Base-by-base conservation (phyloP, 2,797 vertebrate species). In the Acipenser transmontanus region DNA sequence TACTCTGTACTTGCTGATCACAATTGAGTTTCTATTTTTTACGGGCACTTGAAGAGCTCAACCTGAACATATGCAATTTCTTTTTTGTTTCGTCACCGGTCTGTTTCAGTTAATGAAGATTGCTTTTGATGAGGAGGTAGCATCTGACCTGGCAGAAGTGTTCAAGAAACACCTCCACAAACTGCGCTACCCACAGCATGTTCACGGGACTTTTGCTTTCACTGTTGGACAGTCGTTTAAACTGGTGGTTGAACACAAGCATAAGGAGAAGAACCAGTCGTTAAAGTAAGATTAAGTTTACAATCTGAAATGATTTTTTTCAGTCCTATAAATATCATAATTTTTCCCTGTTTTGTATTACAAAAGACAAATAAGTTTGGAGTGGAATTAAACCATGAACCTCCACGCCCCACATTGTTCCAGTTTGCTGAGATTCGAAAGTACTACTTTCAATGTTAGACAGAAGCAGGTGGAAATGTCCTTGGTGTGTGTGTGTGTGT, bases 131-230 rank as follows among this genome's bases (percentile, higher is more conserved):
- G 95, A 96, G 75, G 97, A 99, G 82, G 96, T 99, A 60, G 94
- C 94, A 0, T 95, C 94, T 0, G 97, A 99, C 75, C 85, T 94
- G 1, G 92, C 93, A 0, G 97, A 99, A 83, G 81, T 94, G 65
- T 99, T 99, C 86, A 88, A 93, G 62, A 99, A 99, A 71, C 93
- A 99, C 78, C 77, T 99, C 71, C 92, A 95, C 81, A 96, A 97
- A 72, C 89, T 98, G 73, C 93, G 97, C 59, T 98, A 93, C 74
- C 96, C 97, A 0, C 90, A 93, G 63, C 93, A 98, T 1, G 78
- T 98, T 61, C 88, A 92, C 0, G 88, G 85, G 54, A 95, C 95
- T 50, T 99, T 98, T 0, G 95, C 97, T 14, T 97, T 98, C 84
- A 93, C 91, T 0, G 85, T 87, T 73, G 95, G 94, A 60, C 91